Evolutionary conservation across 2,888 invertebrate genomes (phyloP), one percentile per base, ranked within the genome.

Genomic region (Drosophila kuntzei): DNA sequence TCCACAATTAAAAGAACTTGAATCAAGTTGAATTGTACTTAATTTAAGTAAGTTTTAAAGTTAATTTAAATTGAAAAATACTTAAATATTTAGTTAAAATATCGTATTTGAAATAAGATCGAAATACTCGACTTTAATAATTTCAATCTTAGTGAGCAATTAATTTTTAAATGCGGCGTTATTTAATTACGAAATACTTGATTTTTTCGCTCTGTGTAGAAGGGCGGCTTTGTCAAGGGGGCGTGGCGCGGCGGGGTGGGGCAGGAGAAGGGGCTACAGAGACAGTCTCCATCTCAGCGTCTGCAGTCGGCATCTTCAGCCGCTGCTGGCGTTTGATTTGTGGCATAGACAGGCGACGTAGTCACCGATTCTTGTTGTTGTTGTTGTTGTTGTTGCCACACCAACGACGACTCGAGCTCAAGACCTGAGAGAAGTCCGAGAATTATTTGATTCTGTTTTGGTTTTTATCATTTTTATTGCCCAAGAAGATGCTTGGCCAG

Each of bases 391-490:
- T 16, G 29, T 25, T 66, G 32, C 64, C 29, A 55, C 34, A 34
- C 46, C 60, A 51, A 49, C 64, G 37, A 37, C 37, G 16, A 16
- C 6, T 59, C 29, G 46, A 50, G 34, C 60, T 60, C 54, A 58
- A 54, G 36, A 54, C 25, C 55, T 43, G 16, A 20, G 36, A 41
- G 57, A 47, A 43, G 59, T 59, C 55, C 60, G 60, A 66, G 82
- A 85, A 75, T 80, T 76, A 76, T 80, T 80, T 72, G 71, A 76
- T 72, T 72, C 62, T 49, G 53, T 72, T 87, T 74, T 62, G 32
- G 53, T 66, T 75, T 79, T 85, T 72, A 79, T 85, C 76, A 76
- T 76, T 89, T 84, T 80, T 87, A 89, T 83, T 67, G 71, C 84
- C 70, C 29, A 34, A 51, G 58, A 64, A 49, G 66, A 61, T 61